Evolutionary conservation across 2,113 vertebrate species (phyloP).

Genomic region (Leucosticte australis): DNA sequence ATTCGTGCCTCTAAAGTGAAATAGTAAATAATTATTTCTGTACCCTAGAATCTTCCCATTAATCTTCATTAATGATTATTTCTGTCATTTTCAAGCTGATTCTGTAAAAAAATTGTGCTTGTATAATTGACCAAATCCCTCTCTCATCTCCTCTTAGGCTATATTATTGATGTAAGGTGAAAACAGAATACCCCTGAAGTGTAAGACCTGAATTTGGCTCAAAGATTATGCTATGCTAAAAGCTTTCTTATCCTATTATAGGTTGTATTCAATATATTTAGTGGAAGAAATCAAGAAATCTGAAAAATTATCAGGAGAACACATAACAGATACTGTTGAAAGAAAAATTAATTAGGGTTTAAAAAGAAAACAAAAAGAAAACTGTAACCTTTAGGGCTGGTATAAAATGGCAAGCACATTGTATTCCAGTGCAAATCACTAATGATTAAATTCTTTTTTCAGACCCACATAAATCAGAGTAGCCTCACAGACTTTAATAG

Average conservation of each 20-base stretch:
- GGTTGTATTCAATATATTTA: not conserved
- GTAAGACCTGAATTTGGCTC: not conserved
- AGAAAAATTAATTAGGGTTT: not conserved
- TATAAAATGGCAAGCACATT: not conserved
- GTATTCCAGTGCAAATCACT: not conserved
- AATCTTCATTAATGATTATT: slow-evolving; percentile 3
- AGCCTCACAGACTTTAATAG: not conserved
- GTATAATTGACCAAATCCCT: not conserved
- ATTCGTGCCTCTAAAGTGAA: not conserved
- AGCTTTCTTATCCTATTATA: not conserved
- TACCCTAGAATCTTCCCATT: not conserved
- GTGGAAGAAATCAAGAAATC: not conserved
- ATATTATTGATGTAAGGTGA: not conserved
- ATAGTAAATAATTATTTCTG: not conserved
- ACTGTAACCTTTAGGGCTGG: not conserved
- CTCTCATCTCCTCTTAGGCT: not conserved
- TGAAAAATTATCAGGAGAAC: not conserved
- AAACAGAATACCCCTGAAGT: not conserved
- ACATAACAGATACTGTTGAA: not conserved
- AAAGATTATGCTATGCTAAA: not conserved
- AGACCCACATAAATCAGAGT: not conserved
- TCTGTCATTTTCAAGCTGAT: not conserved
- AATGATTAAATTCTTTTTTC: not conserved
- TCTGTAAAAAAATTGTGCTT: not conserved
- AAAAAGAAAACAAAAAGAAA: not conserved